Conservation (phyloP, 2,888 invertebrate genomes). For the Drosophila quinaria region DNA sequence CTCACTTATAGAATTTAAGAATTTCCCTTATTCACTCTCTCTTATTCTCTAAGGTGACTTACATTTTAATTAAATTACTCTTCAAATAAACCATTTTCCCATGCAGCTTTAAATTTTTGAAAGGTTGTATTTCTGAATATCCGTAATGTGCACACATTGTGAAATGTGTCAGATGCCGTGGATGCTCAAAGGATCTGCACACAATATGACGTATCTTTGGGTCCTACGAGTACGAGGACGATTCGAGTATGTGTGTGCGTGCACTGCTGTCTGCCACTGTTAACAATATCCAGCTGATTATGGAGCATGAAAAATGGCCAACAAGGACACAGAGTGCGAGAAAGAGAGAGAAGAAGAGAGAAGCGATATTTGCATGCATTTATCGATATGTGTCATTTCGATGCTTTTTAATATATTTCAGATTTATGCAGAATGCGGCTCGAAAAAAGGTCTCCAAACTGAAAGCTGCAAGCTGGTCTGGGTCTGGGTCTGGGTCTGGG, state of each 20-base stretch:
- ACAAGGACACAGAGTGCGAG: constrained; percentile 23
- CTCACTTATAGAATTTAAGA: background rate
- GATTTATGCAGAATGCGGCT: constrained; percentile 66
- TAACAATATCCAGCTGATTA: constrained; percentile 75
- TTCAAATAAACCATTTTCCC: background rate
- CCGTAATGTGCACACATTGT: constrained; percentile 7
- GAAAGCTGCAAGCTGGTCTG: constrained; percentile 24
- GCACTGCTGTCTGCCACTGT: constrained; percentile 53
- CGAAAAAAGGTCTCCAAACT: constrained; percentile 13
- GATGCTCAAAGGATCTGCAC: constrained; percentile 37
- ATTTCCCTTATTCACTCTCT: background rate
- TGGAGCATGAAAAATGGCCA: constrained; percentile 69
- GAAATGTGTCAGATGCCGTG: constrained; percentile 20
- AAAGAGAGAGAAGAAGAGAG: background rate
- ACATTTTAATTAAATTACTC: background rate
- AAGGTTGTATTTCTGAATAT: background rate
- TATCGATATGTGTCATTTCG: constrained; percentile 64
- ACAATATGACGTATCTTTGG: constrained; percentile 23
- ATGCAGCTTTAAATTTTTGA: background rate
- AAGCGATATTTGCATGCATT: constrained; percentile 63
- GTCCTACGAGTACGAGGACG: background rate
- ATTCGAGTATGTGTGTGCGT: constrained; percentile 12
- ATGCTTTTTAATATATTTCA: constrained; percentile 70
- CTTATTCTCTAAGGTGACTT: background rate
- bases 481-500: constrained; percentile 42